A percentile compares a stretch with the other conserved stretches of the same genome.
Evolutionary conservation across 2,797 vertebrate genomes (phyloP).

Genomic region (Poecile montanus): DNA sequence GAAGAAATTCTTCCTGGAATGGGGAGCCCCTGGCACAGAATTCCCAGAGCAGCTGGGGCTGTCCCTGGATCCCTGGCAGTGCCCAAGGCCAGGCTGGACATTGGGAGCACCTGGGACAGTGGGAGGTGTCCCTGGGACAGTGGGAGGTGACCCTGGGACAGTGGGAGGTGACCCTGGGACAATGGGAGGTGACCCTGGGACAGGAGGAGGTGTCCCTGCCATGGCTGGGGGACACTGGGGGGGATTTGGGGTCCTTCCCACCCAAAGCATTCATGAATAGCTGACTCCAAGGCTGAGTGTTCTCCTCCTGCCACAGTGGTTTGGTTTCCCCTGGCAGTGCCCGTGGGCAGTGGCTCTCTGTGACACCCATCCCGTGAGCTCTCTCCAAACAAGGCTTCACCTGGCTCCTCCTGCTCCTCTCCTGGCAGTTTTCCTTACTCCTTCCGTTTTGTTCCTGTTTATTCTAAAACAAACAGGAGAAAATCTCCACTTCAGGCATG

Average conservation of each 20-base stretch:
- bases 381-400: background rate
- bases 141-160: too few species aligned
- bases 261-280: background rate
- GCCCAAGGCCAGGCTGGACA: too few species aligned
- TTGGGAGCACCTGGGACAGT: background rate
- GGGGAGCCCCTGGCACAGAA: too few species aligned
- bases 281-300: fast-evolving
- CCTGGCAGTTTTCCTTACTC: background rate
- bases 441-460: background rate
- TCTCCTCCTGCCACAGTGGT: fast-evolving
- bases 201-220: background rate
- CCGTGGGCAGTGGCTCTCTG: fast-evolving
- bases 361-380: fast-evolving
- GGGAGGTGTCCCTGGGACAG: background rate
- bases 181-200: too few species aligned
- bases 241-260: fast-evolving
- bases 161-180: too few species aligned
- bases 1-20: background rate
- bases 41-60: too few species aligned
- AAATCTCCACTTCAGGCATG: background rate
- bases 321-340: too few species aligned
- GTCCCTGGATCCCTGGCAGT: too few species aligned
- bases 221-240: background rate
- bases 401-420: background rate
- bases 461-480: background rate